Conservation (phyloP, 1,140 invertebrate species). For the Battus philenor region DNA sequence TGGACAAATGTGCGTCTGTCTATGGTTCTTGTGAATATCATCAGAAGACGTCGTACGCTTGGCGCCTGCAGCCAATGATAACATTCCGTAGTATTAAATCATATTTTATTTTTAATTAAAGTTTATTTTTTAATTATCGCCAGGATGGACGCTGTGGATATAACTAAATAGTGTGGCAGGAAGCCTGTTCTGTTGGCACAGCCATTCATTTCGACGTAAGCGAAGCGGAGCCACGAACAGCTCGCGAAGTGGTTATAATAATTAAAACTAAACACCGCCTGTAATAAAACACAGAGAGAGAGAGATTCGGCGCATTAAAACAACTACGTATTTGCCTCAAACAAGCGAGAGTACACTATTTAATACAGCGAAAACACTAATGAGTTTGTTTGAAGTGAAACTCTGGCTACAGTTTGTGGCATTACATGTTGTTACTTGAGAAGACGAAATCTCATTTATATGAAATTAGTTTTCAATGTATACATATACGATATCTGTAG, state of each 20-base stretch:
- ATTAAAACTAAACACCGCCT: slow-evolving; percentile 6
- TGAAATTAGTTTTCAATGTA: slow-evolving; percentile 37
- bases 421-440: slow-evolving; percentile 21
- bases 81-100: no score
- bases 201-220: no score
- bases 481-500: slow-evolving; percentile 18
- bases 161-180: no score
- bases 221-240: no score
- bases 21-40: no score
- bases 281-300: slow-evolving; percentile 10
- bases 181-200: no score
- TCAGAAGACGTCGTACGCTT: no score
- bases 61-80: no score
- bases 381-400: slow-evolving; percentile 40
- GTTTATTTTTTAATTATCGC: no score
- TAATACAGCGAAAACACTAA: slow-evolving; percentile 29
- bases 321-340: slow-evolving; percentile 23
- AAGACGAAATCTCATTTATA: slow-evolving; percentile 35
- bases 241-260: slow-evolving; percentile 7
- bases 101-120: no score
- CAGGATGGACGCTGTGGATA: no score
- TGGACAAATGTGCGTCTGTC: no score
- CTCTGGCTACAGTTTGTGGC: slow-evolving; percentile 26
- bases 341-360: slow-evolving; percentile 21
- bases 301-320: slow-evolving; percentile 21